Conservation (phyloP, 2,888 invertebrate species). For the Andrena fulva region DNA sequence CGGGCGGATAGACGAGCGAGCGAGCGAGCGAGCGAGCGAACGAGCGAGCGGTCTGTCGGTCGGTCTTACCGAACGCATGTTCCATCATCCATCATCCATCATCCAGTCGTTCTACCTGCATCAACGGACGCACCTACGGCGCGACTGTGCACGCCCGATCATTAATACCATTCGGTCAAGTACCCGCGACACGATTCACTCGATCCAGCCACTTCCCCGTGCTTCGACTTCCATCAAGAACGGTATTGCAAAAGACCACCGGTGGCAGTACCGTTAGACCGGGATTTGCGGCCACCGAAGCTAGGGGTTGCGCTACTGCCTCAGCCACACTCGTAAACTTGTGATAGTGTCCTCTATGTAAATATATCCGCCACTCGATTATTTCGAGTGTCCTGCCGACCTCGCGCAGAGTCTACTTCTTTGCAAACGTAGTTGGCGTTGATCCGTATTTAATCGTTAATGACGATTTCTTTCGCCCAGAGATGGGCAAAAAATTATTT, state of each 20-base stretch:
- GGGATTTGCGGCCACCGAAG: background rate
- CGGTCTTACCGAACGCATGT: conserved; percentile 68
- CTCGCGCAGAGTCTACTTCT: too few relatives aligned
- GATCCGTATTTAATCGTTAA: conserved; percentile 1
- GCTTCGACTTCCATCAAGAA: background rate
- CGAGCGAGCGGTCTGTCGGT: conserved; percentile 46
- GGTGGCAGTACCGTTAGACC: background rate
- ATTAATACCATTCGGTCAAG: conserved; percentile 73
- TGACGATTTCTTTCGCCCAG: background rate
- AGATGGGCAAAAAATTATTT: too few relatives aligned
- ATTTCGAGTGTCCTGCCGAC: background rate
- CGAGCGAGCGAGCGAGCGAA: conserved; percentile 65
- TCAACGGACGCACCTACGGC: conserved; percentile 72
- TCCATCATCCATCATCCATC: conserved; percentile 83
- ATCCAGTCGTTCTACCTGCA: conserved; percentile 80
- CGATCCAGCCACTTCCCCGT: conserved; percentile 47
- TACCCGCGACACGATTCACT: conserved; percentile 66
- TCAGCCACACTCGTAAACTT: too few relatives aligned
- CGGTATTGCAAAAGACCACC: background rate
- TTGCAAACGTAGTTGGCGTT: background rate
- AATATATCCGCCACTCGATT: too few relatives aligned
- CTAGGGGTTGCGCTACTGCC: too few relatives aligned
- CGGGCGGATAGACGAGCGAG: conserved; percentile 57
- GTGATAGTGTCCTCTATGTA: too few relatives aligned
- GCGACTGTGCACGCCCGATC: conserved; percentile 53